Conservation (phyloP, 1,140 invertebrate species). For the Philotrypesis tridentata region DNA sequence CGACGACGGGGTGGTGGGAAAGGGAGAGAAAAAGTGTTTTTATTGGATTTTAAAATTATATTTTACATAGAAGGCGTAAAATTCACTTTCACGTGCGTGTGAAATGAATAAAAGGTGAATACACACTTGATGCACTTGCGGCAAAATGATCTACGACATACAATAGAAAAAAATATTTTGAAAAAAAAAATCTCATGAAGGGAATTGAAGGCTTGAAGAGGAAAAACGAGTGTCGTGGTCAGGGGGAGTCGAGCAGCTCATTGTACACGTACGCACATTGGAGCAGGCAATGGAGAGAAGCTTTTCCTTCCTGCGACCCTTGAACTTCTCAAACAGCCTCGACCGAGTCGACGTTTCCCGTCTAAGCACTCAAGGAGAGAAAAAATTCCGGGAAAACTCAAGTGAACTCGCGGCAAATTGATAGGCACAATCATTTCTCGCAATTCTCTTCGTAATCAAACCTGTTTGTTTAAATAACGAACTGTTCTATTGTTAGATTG, state of each 20-base stretch:
- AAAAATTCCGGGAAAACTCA: not conserved
- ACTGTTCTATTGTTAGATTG: not conserved
- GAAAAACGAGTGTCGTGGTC: not conserved
- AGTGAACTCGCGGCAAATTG: not conserved
- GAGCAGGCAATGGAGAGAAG: conserved; percentile 2
- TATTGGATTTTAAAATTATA: too few relatives aligned
- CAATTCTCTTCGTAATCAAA: not conserved
- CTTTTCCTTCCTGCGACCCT: conserved; percentile 25
- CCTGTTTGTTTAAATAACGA: not conserved
- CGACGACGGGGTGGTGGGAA: not conserved
- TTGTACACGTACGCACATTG: not conserved
- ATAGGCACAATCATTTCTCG: not conserved
- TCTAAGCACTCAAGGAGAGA: not conserved
- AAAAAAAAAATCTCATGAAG: too few relatives aligned
- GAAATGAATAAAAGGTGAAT: too few relatives aligned
- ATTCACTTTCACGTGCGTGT: too few relatives aligned
- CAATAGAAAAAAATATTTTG: too few relatives aligned
- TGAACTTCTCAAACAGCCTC: conserved; percentile 31
- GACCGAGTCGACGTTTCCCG: conserved; percentile 1
- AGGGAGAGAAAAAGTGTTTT: not conserved
- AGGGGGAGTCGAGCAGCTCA: conserved; percentile 44
- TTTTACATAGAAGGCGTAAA: too few relatives aligned
- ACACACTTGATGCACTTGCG: too few relatives aligned
- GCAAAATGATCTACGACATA: too few relatives aligned
- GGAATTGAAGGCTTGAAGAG: not conserved